Percentiles rank a stretch among this genome's conserved stretches.
Evolutionary conservation across 2,888 invertebrate species (phyloP).

Genomic region (Ceriagrion tenellum): DNA sequence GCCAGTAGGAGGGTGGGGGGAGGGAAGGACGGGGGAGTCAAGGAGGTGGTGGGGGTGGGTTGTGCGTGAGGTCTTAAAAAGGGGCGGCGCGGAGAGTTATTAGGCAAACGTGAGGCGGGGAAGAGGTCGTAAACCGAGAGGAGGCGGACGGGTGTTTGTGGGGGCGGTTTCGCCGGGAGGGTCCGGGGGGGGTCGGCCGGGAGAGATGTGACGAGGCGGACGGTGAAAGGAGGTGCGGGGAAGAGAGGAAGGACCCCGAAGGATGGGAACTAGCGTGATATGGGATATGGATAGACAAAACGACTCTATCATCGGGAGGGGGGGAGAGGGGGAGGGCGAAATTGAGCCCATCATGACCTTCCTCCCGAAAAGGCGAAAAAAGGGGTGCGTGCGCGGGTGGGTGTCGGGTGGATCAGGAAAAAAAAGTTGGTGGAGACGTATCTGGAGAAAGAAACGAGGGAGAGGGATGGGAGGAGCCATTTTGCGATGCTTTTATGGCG

Average conservation of each 20-base stretch:
- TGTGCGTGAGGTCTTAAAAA: constrained; percentile 64
- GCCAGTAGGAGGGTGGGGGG: background rate
- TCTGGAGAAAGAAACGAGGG: background rate
- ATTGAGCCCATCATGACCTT: constrained; percentile 12
- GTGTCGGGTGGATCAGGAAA: background rate
- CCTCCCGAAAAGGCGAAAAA: background rate
- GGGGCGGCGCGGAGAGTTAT: constrained; percentile 63
- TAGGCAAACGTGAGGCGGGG: constrained; percentile 57
- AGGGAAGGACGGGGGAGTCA: too few relatives aligned
- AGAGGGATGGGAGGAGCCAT: background rate
- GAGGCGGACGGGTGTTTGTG: background rate
- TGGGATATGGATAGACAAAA: background rate
- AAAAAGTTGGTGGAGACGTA: background rate
- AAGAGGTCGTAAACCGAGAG: constrained; percentile 41
- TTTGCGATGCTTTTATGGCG: background rate
- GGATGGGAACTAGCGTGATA: background rate
- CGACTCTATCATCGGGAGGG: background rate
- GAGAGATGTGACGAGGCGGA: background rate
- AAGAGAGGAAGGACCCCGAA: too few relatives aligned
- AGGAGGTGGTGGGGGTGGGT: background rate
- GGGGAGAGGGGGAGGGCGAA: too few relatives aligned
- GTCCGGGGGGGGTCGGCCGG: background rate
- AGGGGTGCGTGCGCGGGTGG: background rate
- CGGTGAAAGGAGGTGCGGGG: too few relatives aligned
- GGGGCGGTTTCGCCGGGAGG: background rate